Evolutionary conservation across 1,140 invertebrate genomes (phyloP), one percentile per base, ranked within the genome.

Genomic region (Phthorimaea operculella): DNA sequence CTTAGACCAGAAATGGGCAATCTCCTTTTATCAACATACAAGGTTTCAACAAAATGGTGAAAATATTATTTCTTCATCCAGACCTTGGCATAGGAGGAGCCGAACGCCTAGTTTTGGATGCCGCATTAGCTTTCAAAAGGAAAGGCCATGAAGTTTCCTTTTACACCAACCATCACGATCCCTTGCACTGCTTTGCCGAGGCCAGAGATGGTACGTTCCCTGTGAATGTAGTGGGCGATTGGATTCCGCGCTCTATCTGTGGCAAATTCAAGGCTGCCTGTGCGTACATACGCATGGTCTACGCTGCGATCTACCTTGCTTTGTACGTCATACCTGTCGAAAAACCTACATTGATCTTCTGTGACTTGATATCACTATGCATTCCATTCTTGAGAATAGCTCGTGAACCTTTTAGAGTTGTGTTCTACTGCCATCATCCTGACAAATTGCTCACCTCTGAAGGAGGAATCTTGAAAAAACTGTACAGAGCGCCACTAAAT

Each of bases 391-490:
- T 97, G n/a, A 91, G 91, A 66, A 69, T 94, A 65, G 88, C 89
- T 47, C 75, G 87, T 54, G 80, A 87, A 60, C 76, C 86, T 8
- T 88, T 90, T 56, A 86, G 90, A 68, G 88, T 98, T 11, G 78
- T 99, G 6, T 99, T 98, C 84, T 99, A 99, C 70, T 99, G 98
- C 68, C 98, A 99, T 87, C 96, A 97, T 87, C 98, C 98, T 0
- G 98, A 99, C 85, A 93, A 96, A 71, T 86, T 99, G 3, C 86
- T 99, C 1, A 92, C 93, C 12, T 72, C 87, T 2, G 88, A 89
- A 57, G 90, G 90, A 15, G 89, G 90, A 0, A 61, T 79, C 0
- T 67, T 94, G 0, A 98, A 98, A 77, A 88, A 87, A 44, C 15
- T 96, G 0, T 99, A 99, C 83, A 88, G 98, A 39, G 79, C 83